Evolutionary conservation across 2,888 invertebrate species (phyloP), one percentile per base, ranked within the genome.

Genomic region (Lapara coniferarum): DNA sequence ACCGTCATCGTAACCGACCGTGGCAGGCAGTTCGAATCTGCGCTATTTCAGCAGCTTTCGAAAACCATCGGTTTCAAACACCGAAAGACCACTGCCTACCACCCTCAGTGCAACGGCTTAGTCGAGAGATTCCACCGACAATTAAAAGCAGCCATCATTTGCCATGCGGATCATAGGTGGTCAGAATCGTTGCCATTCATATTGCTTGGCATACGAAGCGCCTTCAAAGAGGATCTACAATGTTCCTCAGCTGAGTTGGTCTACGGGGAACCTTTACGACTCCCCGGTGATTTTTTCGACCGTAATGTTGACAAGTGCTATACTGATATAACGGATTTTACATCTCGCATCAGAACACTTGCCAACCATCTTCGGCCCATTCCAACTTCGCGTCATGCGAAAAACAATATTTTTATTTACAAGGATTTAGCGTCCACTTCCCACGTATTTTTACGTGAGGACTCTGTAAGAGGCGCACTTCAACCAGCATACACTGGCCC

Each of bases 1-100:
- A 51, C 55, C 59, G 69, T 59, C 6, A 84, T 84, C 5, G 87
- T 85, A 66, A 83, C 85, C 16, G 80, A 86, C 44, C 86, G 86
- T 66, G 86, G 90, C 55, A 59, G 85, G 1, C 86, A 89, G 73
- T 46, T 78, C 80, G 70, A 78, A 70, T 72, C 73, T 0, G n/a
- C 53, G 0, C 68, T 76, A 0, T 74, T 76, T 13, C 63, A 67
- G 14, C 7, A 67, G 0, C 19, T 73, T 0, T n/a, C 70, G 0
- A 49, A 57, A 1, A 49, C 63, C 13, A 12, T 56, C 4, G 74
- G 75, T 6, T 70, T 71, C 7, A 7, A 69, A 12, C 72, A 71
- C 16, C 14, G n/a, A 1, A 19, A 69, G 2, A 0, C 25, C 2
- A 74, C 74, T 0, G 72, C 75, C 0, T 77, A 74, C 51, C 75